phyloP scores from a whole-genome alignment of 2,113 vertebrate species.

The Helogale parvula region DNA sequence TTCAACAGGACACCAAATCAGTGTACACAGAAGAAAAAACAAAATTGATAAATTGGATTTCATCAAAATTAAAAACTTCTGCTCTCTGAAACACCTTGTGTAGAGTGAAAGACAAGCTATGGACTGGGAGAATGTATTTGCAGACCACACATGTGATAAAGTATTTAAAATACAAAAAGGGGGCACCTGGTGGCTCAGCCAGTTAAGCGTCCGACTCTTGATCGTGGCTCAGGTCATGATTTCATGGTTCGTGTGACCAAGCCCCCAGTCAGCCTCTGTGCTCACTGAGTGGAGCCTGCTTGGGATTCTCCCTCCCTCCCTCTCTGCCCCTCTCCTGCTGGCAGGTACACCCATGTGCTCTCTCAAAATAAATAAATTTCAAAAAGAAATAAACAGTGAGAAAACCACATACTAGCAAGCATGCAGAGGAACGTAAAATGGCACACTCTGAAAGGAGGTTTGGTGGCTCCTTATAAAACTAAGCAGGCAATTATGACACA shows the following conservation, averaged over 20 bases:
- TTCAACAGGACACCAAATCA: not conserved
- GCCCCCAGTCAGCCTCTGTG: no score
- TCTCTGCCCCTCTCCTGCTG: no score
- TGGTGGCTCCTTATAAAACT: not conserved
- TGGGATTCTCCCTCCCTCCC: no score
- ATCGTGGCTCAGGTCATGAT: no score
- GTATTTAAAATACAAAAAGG: not conserved
- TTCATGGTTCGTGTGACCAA: no score
- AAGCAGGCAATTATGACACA: not conserved
- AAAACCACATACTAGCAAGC: not conserved
- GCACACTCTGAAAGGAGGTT: not conserved
- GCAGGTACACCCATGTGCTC: no score
- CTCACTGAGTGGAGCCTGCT: no score
- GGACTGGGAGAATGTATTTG: not conserved
- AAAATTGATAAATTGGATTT: not conserved
- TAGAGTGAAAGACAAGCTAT: not conserved
- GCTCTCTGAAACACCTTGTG: not conserved
- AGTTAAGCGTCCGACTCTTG: no score
- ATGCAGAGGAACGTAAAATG: not conserved
- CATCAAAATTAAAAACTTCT: not conserved
- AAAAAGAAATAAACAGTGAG: not conserved
- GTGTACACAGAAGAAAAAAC: not conserved
- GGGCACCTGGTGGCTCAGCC: no score
- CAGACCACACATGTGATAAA: not conserved
- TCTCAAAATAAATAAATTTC: no score